Evolutionary conservation across 2,797 vertebrate genomes (phyloP), one percentile per base, ranked within the genome.

Genomic region (Anableps anableps): DNA sequence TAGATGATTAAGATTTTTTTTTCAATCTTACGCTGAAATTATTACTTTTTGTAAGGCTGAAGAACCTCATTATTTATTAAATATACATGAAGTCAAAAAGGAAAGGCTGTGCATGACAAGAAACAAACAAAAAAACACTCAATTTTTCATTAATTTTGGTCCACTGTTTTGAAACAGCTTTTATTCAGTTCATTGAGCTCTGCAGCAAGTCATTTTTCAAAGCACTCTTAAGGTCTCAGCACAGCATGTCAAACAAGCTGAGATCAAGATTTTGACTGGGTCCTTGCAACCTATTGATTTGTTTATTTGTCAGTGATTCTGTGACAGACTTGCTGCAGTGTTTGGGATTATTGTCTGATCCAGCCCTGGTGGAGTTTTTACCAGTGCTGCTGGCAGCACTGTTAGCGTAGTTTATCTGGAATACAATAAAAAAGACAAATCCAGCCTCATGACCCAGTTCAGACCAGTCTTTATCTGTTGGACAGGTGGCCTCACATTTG

Each of bases 381-480:
- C 36, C 45, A 48, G 80, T 0, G 26, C 36, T 41, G 72, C 66
- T 75, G 13, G 76, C 71, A 23, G 70, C 21, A 1, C 84, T 83
- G 55, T 81, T 86, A 8, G 79, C 79, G 21, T 92, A 83, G 79
- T 55, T 93, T 88, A 86, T 94, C 94, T 95, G 76, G 23, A 87
- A 83, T 50, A 70, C n/a, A 76, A 68, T 6, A 23, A 53, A 23
- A 21, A 26, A 53, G n/a, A 48, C 11, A 38, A 36, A 71, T 21
- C 8, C 4, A 29, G 31, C 17, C 31, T 16, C 60, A 3, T 36
- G 31, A 21, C 34, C 31, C 31, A 64, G 19, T 64, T 64, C 19
- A 31, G 31, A 64, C 60, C 60, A 36, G 36, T 34, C 60, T 62
- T 62, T 64, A 36, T 19, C 31, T 64, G 31, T 21, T 1, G 8